phyloP scores from a whole-genome alignment of 2,888 invertebrate species.

The Epinotia nisella region DNA sequence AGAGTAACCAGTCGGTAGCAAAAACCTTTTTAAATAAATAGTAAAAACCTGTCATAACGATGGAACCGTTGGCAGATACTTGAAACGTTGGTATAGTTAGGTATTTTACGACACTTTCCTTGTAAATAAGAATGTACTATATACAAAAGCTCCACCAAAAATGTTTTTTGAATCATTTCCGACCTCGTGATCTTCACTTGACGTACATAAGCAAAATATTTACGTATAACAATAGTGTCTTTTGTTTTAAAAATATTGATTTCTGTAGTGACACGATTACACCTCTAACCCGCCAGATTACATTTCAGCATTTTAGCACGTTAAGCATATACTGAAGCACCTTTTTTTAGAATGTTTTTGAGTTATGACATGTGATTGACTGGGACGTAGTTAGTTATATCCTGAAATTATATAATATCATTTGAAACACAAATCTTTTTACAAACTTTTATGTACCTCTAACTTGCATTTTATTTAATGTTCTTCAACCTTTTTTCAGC shows the following conservation, averaged over 20 bases:
- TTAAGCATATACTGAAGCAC: not conserved
- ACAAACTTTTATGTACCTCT: too few relatives aligned
- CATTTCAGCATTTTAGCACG: not conserved
- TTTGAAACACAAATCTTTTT: too few relatives aligned
- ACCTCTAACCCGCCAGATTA: not conserved
- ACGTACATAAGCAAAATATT: not conserved
- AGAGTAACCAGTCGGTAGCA: too few relatives aligned
- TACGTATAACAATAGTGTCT: not conserved
- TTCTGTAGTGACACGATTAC: not conserved
- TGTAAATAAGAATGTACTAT: too few relatives aligned
- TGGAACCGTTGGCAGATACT: too few relatives aligned
- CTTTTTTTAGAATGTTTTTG: not conserved
- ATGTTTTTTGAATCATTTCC: not conserved
- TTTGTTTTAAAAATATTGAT: conserved; percentile 12
- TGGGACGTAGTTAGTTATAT: not conserved
- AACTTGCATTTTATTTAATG: too few relatives aligned
- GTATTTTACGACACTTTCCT: not conserved
- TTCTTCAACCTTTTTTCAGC: too few relatives aligned
- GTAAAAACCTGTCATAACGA: too few relatives aligned
- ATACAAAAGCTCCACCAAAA: not conserved
- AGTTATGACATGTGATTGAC: not conserved
- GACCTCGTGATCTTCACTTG: conserved; percentile 1
- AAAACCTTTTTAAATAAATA: too few relatives aligned
- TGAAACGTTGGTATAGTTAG: too few relatives aligned
- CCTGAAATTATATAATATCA: too few relatives aligned